Percentiles rank a stretch among this genome's conserved stretches.
These are phyloP conservation scores for Lissocephala sabroskyi DNA, from an alignment of 2,888 invertebrate species.

Conservation along the genomic window DNA sequence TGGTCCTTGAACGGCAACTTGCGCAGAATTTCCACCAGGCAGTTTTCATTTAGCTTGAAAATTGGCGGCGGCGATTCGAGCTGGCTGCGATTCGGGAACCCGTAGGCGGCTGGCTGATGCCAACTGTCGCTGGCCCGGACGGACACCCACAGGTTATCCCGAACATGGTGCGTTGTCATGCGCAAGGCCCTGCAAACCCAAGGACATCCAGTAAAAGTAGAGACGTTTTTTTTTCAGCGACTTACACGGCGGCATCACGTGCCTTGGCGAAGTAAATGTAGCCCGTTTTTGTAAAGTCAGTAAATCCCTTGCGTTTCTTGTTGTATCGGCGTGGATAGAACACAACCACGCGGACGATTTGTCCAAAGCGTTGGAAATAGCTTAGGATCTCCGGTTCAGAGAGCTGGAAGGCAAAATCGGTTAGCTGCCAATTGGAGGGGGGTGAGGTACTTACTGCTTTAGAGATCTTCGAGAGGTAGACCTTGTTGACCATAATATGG, in stretches of 20 bases:
- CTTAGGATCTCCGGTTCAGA: neutral
- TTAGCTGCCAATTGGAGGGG: neutral
- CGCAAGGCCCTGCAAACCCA: constrained; percentile 11
- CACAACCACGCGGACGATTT: constrained; percentile 17
- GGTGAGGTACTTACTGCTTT: constrained; percentile 16
- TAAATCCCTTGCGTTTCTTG: neutral
- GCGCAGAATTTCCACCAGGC: constrained; percentile 31
- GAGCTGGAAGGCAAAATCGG: constrained; percentile 17
- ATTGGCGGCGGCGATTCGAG: constrained; percentile 12
- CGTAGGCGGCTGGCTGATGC: constrained; percentile 35
- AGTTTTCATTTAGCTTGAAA: constrained; percentile 40
- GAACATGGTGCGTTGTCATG: constrained; percentile 1
- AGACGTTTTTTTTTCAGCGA: too few relatives aligned
- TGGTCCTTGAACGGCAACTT: constrained; percentile 32
- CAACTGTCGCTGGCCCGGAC: constrained; percentile 42
- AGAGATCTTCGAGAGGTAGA: constrained; percentile 24
- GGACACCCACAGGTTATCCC: constrained; percentile 7
- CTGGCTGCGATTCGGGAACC: neutral
- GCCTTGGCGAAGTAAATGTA: constrained; percentile 19
- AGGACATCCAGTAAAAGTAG: neutral
- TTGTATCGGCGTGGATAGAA: neutral
- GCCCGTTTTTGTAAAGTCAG: constrained; percentile 9
- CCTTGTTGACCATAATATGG: constrained; percentile 27
- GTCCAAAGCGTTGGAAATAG: constrained; percentile 26
- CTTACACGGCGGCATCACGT: constrained; percentile 22